Base-by-base conservation (phyloP, 2,113 vertebrate genomes). In the Hippocampus comes region DNA sequence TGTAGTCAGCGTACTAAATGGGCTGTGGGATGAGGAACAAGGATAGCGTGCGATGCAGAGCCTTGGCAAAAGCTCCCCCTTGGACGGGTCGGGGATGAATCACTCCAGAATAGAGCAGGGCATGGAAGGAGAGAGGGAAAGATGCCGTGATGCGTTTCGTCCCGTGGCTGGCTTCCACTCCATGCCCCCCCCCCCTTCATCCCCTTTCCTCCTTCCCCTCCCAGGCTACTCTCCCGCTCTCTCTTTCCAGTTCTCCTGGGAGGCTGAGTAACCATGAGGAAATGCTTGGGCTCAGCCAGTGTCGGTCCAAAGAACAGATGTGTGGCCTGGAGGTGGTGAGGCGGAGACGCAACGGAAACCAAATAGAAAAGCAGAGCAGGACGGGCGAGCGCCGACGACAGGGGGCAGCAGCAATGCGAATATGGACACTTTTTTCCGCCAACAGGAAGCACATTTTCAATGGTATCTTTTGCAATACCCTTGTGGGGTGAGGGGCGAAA, bases 251-350 rank as follows among this genome's bases (percentile, higher is more conserved):
- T 79, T 89, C 85, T 86, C 90, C 82, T 71, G 84, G 86, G 88
- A 88, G 80, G 82, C 82, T 90, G 90, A 90, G 85, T 90, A 90
- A 91, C 89, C 86, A 83, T 82, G 74, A 87, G 89, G 87, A 91
- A 91, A 90, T 85, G 89, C 82, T 88, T 84, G 84, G 89, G 88
- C 79, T 87, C 77, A 85, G 86, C 84, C 83, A 86, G 82, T 82
- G 78, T 84, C 74, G 70, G 87, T 79, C 86, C 87, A 86, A 89
- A 76, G 81, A 88, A 84, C 90, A 89, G 89, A 91, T 90, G 89
- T 88, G 88, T 84, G 89, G 89, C 89, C 87, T 89, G 73, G 84
- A 89, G 86, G 89, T 89, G 88, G 88, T 88, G 84, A 84, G 87
- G 87, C 83, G 82, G 82, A 84, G 87, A 90, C 79, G 82, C 86